Conservation (phyloP, 2,113 vertebrate species). For the Oostethus manadensis region DNA sequence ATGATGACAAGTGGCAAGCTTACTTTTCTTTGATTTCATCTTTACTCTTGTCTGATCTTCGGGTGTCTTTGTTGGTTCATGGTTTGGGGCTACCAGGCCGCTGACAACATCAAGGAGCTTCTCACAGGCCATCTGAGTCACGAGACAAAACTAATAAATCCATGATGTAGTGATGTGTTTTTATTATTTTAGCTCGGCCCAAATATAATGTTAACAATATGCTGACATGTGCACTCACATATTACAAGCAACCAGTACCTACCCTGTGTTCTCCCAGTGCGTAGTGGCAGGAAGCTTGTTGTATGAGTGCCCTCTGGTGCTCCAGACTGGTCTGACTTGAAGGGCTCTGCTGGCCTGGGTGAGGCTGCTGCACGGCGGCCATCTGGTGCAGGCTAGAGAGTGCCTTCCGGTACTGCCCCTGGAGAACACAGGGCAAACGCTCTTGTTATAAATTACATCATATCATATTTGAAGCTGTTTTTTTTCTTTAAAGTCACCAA, state of each 20-base stretch:
- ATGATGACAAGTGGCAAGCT: neutral
- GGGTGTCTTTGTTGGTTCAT: constrained; percentile 73
- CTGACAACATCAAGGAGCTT: constrained; percentile 91
- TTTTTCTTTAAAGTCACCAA: too few relatives aligned
- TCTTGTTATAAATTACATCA: neutral
- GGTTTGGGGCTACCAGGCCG: constrained; percentile 80
- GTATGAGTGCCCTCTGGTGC: constrained; percentile 86
- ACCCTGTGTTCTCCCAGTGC: constrained; percentile 92
- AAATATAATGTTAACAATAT: neutral
- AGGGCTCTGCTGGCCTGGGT: constrained; percentile 78
- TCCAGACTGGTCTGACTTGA: constrained; percentile 81
- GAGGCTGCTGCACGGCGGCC: constrained; percentile 83
- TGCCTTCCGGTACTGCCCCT: constrained; percentile 95
- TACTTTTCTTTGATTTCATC: constrained; percentile 87
- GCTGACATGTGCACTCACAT: neutral
- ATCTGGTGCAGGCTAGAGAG: constrained; percentile 88
- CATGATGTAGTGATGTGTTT: neutral
- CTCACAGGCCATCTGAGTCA: constrained; percentile 85
- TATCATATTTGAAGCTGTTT: neutral
- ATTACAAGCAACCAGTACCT: neutral
- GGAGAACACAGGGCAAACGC: constrained; percentile 18
- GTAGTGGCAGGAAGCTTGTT: constrained; percentile 94
- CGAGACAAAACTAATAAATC: neutral
- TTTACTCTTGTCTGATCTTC: constrained; percentile 82
- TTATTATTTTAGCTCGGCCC: neutral